phyloP scores from a whole-genome alignment of 2,797 vertebrate species.

The Trachops cirrhosus region DNA sequence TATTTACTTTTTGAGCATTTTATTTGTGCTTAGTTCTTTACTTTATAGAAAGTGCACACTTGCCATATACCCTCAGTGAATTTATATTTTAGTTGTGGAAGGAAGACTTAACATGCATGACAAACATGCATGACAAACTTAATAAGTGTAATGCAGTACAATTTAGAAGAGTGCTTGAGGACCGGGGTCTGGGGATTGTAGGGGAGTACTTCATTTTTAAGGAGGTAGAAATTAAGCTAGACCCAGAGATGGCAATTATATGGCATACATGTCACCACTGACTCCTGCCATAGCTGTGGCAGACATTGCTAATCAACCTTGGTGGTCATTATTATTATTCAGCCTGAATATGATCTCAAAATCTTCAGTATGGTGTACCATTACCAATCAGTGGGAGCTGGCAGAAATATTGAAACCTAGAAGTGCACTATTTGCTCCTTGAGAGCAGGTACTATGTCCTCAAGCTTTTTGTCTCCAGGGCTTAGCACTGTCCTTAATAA shows the following conservation, averaged over 20 bases:
- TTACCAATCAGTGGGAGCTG: background rate
- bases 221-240: background rate
- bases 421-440: background rate
- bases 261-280: background rate
- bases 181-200: background rate
- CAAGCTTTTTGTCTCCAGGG: background rate
- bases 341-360: background rate
- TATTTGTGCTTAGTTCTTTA: background rate
- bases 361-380: background rate
- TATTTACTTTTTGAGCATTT: background rate
- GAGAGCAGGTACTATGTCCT: background rate
- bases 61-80: background rate
- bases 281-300: background rate
- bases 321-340: background rate
- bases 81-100: background rate
- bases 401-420: background rate
- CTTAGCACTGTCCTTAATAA: background rate
- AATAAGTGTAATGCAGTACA: background rate
- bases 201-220: background rate
- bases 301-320: background rate
- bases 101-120: background rate
- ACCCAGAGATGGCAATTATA: background rate
- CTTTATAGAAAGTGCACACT: background rate
- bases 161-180: background rate
- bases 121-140: background rate